These are phyloP conservation scores for Aphaenogaster ashmeadi DNA, from an alignment of 1,140 invertebrate genomes.

Conservation along the genomic window DNA sequence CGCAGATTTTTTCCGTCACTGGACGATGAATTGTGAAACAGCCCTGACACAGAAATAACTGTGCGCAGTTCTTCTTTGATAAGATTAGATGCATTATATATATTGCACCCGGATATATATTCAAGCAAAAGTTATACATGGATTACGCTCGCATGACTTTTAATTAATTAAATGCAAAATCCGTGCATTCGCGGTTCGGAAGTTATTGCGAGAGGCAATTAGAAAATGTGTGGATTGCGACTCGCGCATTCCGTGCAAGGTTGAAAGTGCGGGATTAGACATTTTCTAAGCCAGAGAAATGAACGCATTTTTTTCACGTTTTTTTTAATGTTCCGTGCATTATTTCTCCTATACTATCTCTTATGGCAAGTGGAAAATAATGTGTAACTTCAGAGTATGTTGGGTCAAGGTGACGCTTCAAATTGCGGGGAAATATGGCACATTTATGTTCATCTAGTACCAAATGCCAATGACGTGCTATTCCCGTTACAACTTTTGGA, in stretches of 20 bases:
- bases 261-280: conserved; percentile 26
- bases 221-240: conserved; percentile 3
- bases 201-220: conserved; percentile 57
- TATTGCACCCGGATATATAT: neutral
- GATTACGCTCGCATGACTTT: conserved; percentile 38
- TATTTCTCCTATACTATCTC: neutral
- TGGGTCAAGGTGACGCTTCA: neutral
- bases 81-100: neutral
- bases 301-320: neutral
- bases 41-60: neutral
- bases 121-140: conserved; percentile 16
- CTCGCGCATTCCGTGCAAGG: neutral
- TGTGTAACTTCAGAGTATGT: neutral
- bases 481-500: conserved; percentile 71
- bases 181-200: conserved; percentile 58
- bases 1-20: neutral
- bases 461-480: neutral
- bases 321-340: neutral
- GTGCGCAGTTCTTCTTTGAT: neutral
- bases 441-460: neutral
- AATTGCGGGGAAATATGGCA: neutral
- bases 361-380: neutral
- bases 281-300: neutral
- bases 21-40: neutral
- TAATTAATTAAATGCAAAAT: conserved; percentile 68